These are phyloP conservation scores for Diceros bicornis DNA, from an alignment of 2,797 vertebrate genomes.

Conservation along the genomic window DNA sequence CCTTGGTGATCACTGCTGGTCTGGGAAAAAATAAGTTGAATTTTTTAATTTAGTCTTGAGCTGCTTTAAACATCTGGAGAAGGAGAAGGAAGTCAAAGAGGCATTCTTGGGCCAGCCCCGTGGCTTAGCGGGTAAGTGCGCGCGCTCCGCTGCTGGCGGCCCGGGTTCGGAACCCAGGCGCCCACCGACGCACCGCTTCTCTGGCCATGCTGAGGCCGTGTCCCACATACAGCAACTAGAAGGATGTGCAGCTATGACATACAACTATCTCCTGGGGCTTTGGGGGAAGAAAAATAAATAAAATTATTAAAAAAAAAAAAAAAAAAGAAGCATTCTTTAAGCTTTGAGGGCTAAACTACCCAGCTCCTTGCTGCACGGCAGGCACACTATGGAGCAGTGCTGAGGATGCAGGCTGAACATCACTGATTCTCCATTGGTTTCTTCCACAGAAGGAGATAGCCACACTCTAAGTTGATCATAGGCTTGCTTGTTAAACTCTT, in stretches of 20 bases:
- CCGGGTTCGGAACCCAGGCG: too few species aligned
- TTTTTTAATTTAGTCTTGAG: conserved; percentile 34
- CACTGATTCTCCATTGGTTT: background rate
- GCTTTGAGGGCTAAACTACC: background rate
- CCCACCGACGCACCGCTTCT: too few species aligned
- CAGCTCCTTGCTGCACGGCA: background rate
- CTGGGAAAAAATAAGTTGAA: background rate
- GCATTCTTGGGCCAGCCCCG: background rate
- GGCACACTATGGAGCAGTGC: background rate
- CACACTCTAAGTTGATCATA: background rate
- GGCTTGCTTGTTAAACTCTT: background rate
- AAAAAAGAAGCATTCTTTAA: conserved; percentile 1
- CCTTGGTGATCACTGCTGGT: background rate
- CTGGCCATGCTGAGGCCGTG: too few species aligned
- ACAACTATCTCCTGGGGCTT: too few species aligned
- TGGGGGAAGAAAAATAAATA: too few species aligned
- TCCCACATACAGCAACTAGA: too few species aligned
- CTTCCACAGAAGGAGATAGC: background rate
- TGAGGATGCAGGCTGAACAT: background rate
- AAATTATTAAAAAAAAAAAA: too few species aligned
- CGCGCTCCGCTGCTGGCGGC: too few species aligned
- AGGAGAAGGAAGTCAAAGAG: background rate
- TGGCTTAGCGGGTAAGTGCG: too few species aligned
- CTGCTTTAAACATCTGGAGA: conserved; percentile 10
- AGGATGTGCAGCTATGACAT: too few species aligned